Percentiles rank a stretch among this genome's conserved stretches.
Evolutionary conservation across 2,113 vertebrate species (phyloP).

Genomic region (Xenopus borealis): DNA sequence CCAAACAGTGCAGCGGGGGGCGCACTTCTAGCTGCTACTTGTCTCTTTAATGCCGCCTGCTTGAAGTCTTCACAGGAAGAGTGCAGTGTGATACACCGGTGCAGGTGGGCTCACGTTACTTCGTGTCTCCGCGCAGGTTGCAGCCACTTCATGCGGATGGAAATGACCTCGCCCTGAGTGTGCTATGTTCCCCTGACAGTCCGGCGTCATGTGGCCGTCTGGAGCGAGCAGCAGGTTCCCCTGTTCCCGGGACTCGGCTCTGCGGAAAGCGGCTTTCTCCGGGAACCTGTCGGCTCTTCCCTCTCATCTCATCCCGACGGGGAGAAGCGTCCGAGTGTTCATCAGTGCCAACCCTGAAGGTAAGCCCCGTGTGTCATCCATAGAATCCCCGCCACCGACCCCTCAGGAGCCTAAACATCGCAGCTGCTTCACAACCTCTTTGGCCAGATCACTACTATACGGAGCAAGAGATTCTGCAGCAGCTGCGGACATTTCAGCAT

Average conservation of each 20-base stretch:
- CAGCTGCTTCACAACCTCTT: conserved; percentile 21
- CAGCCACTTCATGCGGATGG: conserved; percentile 29
- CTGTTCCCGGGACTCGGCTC: conserved; percentile 84
- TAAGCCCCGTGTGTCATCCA: conserved; percentile 53
- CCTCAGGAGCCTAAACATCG: not conserved
- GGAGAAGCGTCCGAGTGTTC: conserved; percentile 88
- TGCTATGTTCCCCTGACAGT: not conserved
- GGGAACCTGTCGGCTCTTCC: conserved; percentile 85
- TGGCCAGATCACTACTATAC: not conserved
- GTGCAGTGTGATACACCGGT: not conserved
- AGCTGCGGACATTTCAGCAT: not conserved
- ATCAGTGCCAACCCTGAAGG: conserved; percentile 91
- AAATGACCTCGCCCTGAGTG: conserved; percentile 40
- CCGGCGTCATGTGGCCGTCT: conserved; percentile 80
- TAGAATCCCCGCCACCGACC: not conserved
- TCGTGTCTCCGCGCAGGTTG: conserved; percentile 19
- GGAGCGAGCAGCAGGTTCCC: conserved; percentile 78
- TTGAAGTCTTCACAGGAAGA: no score
- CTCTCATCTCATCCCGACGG: conserved; percentile 80
- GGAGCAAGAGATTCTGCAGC: not conserved
- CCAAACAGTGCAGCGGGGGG: no score
- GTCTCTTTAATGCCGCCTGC: no score
- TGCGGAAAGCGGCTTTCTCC: conserved; percentile 84
- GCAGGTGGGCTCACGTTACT: not conserved
- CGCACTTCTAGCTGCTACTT: no score